phyloP scores from a whole-genome alignment of 2,113 vertebrate genomes.

The Gymnobelideus leadbeateri region DNA sequence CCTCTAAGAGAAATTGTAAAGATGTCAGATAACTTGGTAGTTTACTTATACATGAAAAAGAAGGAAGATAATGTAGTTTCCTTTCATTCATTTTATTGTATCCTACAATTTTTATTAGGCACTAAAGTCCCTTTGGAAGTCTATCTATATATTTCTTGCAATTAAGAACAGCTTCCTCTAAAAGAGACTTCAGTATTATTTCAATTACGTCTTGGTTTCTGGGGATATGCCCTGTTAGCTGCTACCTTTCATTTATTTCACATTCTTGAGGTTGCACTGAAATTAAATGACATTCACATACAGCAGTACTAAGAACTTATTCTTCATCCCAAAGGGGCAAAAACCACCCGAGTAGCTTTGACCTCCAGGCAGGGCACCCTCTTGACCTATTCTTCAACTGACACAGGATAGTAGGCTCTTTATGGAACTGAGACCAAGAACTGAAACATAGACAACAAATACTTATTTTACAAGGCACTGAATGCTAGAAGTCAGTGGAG shows the following conservation, averaged over 20 bases:
- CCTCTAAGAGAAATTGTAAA: slow-evolving; percentile 57
- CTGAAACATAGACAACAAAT: not conserved
- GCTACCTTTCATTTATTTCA: slow-evolving; percentile 16
- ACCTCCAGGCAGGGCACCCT: not conserved
- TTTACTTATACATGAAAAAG: slow-evolving; percentile 3
- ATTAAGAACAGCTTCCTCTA: slow-evolving; percentile 53
- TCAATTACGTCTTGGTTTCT: slow-evolving; percentile 37
- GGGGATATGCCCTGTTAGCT: not conserved
- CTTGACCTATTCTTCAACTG: not conserved
- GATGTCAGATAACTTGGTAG: slow-evolving; percentile 44
- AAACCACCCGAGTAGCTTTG: not conserved
- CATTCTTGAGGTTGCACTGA: not conserved
- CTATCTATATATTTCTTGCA: slow-evolving; percentile 49
- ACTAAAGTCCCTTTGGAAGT: slow-evolving; percentile 30
- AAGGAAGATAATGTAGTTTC: not conserved
- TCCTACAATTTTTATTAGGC: slow-evolving; percentile 27
- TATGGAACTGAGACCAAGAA: not conserved
- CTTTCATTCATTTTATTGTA: slow-evolving; percentile 52
- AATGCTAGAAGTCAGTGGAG: not conserved
- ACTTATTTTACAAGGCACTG: slow-evolving; percentile 49
- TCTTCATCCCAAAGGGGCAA: slow-evolving; percentile 8
- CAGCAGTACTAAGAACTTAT: not conserved
- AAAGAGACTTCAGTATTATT: slow-evolving; percentile 18
- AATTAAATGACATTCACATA: slow-evolving; percentile 1
- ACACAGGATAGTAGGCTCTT: not conserved